Conservation (phyloP, 1,140 invertebrate species). For the Drosophila insularis region DNA sequence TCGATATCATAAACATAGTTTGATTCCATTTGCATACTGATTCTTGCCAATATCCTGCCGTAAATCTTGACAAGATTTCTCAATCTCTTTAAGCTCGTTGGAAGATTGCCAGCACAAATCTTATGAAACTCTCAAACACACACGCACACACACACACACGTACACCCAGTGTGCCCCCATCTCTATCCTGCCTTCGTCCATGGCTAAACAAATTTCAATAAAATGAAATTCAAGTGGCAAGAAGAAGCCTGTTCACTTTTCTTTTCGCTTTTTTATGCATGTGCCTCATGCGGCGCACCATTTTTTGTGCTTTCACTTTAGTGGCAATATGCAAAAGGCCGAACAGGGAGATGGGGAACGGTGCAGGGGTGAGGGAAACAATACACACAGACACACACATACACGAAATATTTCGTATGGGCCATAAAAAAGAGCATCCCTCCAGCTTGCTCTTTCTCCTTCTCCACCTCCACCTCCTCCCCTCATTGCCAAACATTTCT, state of each 20-base stretch:
- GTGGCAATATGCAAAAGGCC: conserved; percentile 70
- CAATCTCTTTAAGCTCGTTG: conserved; percentile 13
- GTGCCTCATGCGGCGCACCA: conserved; percentile 58
- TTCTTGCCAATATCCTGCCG: conserved; percentile 13
- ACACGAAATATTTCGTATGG: conserved; percentile 64
- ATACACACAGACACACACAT: conserved; percentile 8
- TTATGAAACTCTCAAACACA: conserved; percentile 9
- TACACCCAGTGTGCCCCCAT: neutral
- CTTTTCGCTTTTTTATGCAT: conserved; percentile 46
- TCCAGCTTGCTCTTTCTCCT: neutral
- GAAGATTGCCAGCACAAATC: conserved; percentile 15
- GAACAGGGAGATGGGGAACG: neutral
- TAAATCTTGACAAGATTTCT: conserved; percentile 20
- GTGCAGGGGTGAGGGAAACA: neutral
- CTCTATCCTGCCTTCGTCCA: conserved; percentile 10
- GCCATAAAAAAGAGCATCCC: conserved; percentile 54
- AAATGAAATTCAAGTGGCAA: conserved; percentile 73
- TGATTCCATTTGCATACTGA: conserved; percentile 15
- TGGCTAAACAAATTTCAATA: conserved; percentile 74
- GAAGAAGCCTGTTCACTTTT: conserved; percentile 1
- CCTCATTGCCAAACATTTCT: conserved; percentile 11
- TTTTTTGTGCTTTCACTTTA: conserved; percentile 62
- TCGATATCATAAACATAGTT: conserved; percentile 4
- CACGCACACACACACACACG: neutral
- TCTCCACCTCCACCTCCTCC: neutral